Base-by-base conservation (phyloP, 2,797 vertebrate species). In the Rhinichthys osculus region DNA sequence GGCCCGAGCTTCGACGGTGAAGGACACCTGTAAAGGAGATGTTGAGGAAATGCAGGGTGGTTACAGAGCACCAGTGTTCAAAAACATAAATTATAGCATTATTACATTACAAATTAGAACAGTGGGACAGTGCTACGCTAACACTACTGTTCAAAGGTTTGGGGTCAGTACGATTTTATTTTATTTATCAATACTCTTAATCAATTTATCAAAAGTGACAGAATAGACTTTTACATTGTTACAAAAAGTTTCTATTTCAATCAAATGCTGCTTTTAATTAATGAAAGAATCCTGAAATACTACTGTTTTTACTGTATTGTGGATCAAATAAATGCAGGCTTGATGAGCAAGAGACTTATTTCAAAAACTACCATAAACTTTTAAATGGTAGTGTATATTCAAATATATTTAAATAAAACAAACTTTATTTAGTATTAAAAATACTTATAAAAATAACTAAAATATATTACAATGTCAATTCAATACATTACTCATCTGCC, bases 1-100 rank as follows among this genome's bases (percentile, higher is more conserved):
- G 2, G 97, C 96, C 85, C 96, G 96, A 84, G 97, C 97, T 91
- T 98, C 98, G 0, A 99, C 97, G 52, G 95, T 98, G 93, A 99
- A 99, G 54, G 96, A 99, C 77, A 99, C 98, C 98, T 99, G 90
- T 78, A 95, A 87, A 95, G 94, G 89, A 82, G 52, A 38, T 50
- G 77, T 40, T 72, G 42, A 50, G 7, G 52, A 10, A 57, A 52
- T 76, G 27, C 1, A 17, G 27, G 7, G 57, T 11, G 19, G 42
- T 40, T 30, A 80, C n/a, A 77, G 17, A 54, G 59, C n/a, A 54
- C 33, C 30, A 67, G 9, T 62, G 14, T 54, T 76, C 50, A 76
- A 33, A 54, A 21, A 54, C 19, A 23, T 30, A 0, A 30, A 27
- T 17, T 30, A 50, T 73, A 30, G 47, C 44, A 72, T 76, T 35